Base-by-base conservation (phyloP, 2,797 vertebrate species). In the Pelobates cultripes region DNA sequence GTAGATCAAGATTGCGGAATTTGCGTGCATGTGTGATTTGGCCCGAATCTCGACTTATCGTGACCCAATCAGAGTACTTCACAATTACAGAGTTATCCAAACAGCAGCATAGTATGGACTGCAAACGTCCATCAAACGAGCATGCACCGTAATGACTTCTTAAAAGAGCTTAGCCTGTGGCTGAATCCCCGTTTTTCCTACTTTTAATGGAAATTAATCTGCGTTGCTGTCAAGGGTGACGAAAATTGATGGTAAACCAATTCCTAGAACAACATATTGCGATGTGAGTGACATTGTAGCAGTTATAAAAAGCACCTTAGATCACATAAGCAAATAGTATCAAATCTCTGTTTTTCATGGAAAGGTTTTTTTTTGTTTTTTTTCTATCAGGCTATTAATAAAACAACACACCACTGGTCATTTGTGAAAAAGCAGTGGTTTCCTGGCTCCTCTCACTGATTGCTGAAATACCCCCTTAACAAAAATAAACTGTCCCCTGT, bases 291-390 rank as follows among this genome's bases (percentile, higher is more conserved):
- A 61, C 57, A 75, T 45, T 63, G 69, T 71, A 55, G 45, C 45
- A 77, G 57, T 74, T 77, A 71, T 82, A 69, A 73, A 82, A 73
- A 68, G 69, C 74, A 82, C 61, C 42, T 76, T 81, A 75, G 66
- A 76, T 70, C 73, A 51, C 47, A 73, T 44, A 72, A 47, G 51
- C 60, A 82, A 73, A 82, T 44, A 73, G 75, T 77, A 82, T 77
- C 69, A 82, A 44, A 74, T 74, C 63, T 74, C 75, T 17, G 44
- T 2, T 12, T 81, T 47, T 9, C n/a, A n/a, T 57, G 55, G 51
- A 82, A 45, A 42, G 14, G 28, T 4, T 3, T 70, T 77, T 67
- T 51, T 51, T 51, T n/a, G n/a, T n/a, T 51, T 51, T 51, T 51
- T 51, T 77, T 3, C 6, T 28, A 61, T 73, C 40, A 51, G 70